These are phyloP conservation scores for Dinoponera quadriceps DNA, from an alignment of 1,140 invertebrate species.

Conservation along the genomic window DNA sequence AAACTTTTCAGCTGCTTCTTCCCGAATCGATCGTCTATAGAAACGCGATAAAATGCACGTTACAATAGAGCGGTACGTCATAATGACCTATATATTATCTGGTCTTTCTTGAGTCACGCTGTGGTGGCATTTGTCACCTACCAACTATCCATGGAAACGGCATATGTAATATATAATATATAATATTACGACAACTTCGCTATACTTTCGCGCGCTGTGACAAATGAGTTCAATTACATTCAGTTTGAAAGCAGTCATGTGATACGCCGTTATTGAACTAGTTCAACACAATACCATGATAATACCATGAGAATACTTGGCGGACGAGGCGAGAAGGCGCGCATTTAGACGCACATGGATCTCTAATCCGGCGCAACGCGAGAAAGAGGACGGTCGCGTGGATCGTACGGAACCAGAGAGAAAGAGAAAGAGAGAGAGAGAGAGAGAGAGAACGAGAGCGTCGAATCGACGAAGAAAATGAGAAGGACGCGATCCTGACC, in stretches of 20 bases:
- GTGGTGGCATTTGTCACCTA: conserved; percentile 43
- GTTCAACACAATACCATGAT: neutral
- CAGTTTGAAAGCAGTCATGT: no score
- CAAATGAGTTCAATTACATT: no score
- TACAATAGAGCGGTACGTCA: conserved; percentile 2
- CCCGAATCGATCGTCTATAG: conserved; percentile 25
- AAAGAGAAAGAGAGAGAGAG: neutral
- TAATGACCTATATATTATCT: conserved; percentile 33
- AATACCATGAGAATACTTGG: neutral
- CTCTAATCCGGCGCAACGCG: conserved; percentile 49
- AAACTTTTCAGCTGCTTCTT: conserved; percentile 5
- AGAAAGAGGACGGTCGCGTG: neutral
- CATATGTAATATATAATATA: neutral
- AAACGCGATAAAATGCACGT: conserved; percentile 49
- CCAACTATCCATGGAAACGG: conserved; percentile 7
- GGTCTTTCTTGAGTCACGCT: neutral
- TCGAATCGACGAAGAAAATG: conserved; percentile 59
- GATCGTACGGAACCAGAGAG: neutral
- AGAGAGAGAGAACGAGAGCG: conserved; percentile 10
- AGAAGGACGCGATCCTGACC: conserved; percentile 71
- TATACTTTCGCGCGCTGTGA: neutral
- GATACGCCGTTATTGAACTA: conserved; percentile 4
- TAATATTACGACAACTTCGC: neutral
- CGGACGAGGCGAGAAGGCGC: neutral
- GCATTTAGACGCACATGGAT: neutral